Base-by-base conservation (phyloP, 1,140 invertebrate genomes). In the Ceratosolen fusciceps region DNA sequence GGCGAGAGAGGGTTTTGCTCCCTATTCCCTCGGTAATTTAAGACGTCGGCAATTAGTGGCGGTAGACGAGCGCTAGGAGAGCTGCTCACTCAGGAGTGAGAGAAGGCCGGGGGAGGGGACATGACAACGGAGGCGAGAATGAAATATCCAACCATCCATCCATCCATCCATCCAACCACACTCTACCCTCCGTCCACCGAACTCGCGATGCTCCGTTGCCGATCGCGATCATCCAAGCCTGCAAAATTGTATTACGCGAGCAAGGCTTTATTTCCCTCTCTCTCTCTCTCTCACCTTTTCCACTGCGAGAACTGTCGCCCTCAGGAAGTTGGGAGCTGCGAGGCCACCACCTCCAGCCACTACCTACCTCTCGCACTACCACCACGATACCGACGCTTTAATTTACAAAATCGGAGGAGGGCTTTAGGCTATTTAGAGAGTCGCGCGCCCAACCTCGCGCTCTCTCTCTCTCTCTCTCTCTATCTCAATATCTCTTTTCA, bases 351-450 rank as follows among this genome's bases (percentile, higher is more conserved):
- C n/a, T n/a, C n/a, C n/a, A n/a, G n/a, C n/a, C n/a, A n/a, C n/a
- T n/a, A n/a, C n/a, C n/a, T n/a, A n/a, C n/a, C n/a, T n/a, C n/a
- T n/a, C n/a, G n/a, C n/a, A n/a, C n/a, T n/a, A 34, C 39, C 14
- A 49, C 47, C 26, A 37, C 74, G 10, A 29, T 71, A 47, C 16
- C 77, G 52, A 79, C 62, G 72, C 82, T 80, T 84, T 81, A 81
- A 83, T 81, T 80, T 21, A 76, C 74, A 77, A 83, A 83, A 82
- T 82, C 82, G 82, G 83, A 84, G 82, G 83, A 84, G 82, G 81
- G 79, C 81, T 83, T 75, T 77, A 68, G 79, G 82, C 83, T 82
- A 84, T 84, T 84, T 84, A 56, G 82, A 29, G 77, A 78, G 72
- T 77, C 26, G 74, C 74, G 81, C 29, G 2, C 26, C n/a, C 62